These are phyloP conservation scores for Raphicerus campestris DNA, from an alignment of 2,113 vertebrate genomes.

Conservation along the genomic window DNA sequence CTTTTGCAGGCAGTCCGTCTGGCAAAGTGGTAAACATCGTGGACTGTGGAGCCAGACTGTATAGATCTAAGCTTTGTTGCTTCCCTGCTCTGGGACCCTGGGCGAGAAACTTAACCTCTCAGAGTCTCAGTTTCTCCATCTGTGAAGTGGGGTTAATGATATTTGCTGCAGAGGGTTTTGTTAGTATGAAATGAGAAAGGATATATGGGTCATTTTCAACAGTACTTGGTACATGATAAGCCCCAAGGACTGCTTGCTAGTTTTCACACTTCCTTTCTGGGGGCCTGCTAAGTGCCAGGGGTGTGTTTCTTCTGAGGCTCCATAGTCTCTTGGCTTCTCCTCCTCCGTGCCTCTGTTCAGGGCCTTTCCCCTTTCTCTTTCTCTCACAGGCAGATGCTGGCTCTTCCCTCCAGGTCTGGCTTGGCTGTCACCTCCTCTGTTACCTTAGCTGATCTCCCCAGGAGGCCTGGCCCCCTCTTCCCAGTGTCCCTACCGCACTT, in stretches of 20 bases:
- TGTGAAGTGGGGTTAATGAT: not conserved
- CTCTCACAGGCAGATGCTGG: not conserved
- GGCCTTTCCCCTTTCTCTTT: not conserved
- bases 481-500: not conserved
- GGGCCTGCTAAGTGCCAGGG: not conserved
- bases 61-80: not conserved
- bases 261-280: not conserved
- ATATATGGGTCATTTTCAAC: not conserved
- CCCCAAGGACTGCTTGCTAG: not conserved
- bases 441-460: not conserved
- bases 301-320: not conserved
- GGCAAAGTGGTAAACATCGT: not conserved
- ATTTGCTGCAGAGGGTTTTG: not conserved
- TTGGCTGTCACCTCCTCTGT: not conserved
- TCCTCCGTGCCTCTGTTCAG: not conserved
- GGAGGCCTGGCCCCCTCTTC: not conserved
- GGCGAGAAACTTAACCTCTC: not conserved
- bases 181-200: not conserved
- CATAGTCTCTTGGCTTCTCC: accelerated
- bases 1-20: not conserved
- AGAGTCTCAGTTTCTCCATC: not conserved
- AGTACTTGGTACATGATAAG: too few relatives aligned
- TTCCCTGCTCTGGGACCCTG: not conserved
- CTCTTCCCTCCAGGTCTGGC: not conserved
- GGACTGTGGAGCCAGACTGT: not conserved